These are phyloP conservation scores for Plecturocebus donacophilus DNA, from an alignment of 2,113 vertebrate species.

Conservation along the genomic window DNA sequence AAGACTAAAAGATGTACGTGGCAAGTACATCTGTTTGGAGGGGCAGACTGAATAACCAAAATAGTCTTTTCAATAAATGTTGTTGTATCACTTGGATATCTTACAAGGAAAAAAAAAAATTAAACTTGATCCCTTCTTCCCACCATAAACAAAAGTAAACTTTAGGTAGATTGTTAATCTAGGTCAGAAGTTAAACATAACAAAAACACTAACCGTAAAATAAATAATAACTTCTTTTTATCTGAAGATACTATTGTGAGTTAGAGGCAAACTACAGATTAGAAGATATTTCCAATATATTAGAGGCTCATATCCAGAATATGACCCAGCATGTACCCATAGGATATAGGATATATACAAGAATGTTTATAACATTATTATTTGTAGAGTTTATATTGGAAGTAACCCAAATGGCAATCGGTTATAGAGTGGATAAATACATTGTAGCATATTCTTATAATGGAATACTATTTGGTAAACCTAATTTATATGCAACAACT, in stretches of 20 bases:
- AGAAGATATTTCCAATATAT: background rate
- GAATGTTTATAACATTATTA: background rate
- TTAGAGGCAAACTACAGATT: background rate
- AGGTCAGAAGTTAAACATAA: background rate
- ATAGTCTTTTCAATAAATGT: background rate
- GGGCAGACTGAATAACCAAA: background rate
- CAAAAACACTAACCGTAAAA: background rate
- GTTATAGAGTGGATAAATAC: background rate
- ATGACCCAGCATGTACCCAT: background rate
- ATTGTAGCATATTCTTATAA: background rate
- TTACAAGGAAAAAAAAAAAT: background rate
- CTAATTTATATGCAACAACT: background rate
- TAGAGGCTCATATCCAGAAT: background rate
- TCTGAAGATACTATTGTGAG: background rate
- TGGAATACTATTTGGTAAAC: background rate
- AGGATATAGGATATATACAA: background rate
- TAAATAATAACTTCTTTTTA: background rate
- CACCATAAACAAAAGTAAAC: background rate
- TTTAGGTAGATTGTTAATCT: background rate
- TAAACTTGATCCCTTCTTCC: background rate
- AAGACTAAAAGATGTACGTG: background rate
- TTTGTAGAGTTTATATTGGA: background rate
- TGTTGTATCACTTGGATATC: background rate
- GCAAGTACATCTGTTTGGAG: background rate
- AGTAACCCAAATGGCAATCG: background rate